Percentiles rank a stretch among this genome's conserved stretches.
Conservation (phyloP, 2,113 vertebrate species). For the Alaudala cheleensis region DNA sequence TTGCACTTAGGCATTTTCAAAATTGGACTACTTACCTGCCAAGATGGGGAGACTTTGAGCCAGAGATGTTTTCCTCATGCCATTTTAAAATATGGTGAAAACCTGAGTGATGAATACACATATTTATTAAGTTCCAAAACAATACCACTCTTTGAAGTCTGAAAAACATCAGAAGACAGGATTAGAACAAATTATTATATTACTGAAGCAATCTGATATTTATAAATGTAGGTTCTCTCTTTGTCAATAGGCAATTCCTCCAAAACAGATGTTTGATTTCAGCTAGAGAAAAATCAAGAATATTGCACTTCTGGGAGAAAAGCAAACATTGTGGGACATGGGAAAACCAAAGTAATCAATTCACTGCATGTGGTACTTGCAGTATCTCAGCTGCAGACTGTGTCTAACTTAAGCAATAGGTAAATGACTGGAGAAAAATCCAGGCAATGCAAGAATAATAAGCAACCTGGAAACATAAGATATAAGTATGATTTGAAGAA, state of each 20-base stretch:
- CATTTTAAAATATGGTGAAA: not conserved
- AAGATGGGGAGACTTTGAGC: not conserved
- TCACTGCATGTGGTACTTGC: not conserved
- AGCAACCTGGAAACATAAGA: not conserved
- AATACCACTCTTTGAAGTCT: not conserved
- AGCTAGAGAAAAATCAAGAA: not conserved
- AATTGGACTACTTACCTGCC: not conserved
- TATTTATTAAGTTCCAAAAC: not conserved
- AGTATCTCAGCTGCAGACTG: not conserved
- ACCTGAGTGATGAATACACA: not conserved
- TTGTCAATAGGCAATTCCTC: not conserved
- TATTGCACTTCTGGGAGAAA: not conserved
- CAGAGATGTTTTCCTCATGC: not conserved
- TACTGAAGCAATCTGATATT: not conserved
- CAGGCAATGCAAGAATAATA: not conserved
- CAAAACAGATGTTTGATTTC: not conserved
- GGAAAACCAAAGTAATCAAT: not conserved
- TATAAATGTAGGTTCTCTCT: not conserved
- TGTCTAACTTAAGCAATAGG: not conserved
- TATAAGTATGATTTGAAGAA: not conserved
- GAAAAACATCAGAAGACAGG: not conserved
- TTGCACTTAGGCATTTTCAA: not conserved
- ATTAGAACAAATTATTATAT: not conserved
- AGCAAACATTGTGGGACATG: not conserved
- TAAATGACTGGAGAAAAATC: not conserved